Evolutionary conservation across 2,113 vertebrate species (phyloP), one percentile per base, ranked within the genome.

Genomic region (Gallinago paraguaiae): DNA sequence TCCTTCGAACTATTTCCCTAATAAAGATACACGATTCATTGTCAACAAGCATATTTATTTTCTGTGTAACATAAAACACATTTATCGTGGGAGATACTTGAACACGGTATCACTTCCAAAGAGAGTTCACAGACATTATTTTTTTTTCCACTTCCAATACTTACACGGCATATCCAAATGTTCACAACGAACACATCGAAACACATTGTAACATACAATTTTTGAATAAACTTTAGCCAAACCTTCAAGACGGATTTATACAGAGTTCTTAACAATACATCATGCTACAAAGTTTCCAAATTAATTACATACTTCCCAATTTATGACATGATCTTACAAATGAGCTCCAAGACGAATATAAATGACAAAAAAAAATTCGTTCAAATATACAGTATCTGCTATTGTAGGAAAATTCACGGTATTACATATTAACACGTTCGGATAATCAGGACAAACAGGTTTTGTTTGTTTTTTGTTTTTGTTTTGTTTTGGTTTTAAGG

Each of bases 241-340:
- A 96, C 83, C 92, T 86, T 93, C 90, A 80, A 95, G 93, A 96
- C 90, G 90, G 81, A 93, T 97, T 96, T 93, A 95, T 98, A 97
- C 86, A 97, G 96, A 96, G 85, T 95, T 97, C 92, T 96, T 86
- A 96, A 98, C 97, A 96, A 97, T 96, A 97, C 95, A 95, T 77
- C 98, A 98, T 98, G 98, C 98, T 97, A 97, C 97, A 97, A 97
- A 97, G 95, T 97, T 97, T 97, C 93, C 92, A 92, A 93, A 91
- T 93, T 94, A 96, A 97, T 93, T 96, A 98, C 93, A 95, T 93
- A 92, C 94, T 98, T 96, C 92, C 83, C 68, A 84, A 95, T 91
- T 97, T 96, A 95, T 96, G 93, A 97, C 89, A 96, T 84, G 94
- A 93, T 93, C 77, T 97, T 98, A 98, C 97, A 97, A 94, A 97